These are phyloP conservation scores for Helostoma temminkii DNA, from an alignment of 2,797 vertebrate genomes.

Conservation along the genomic window DNA sequence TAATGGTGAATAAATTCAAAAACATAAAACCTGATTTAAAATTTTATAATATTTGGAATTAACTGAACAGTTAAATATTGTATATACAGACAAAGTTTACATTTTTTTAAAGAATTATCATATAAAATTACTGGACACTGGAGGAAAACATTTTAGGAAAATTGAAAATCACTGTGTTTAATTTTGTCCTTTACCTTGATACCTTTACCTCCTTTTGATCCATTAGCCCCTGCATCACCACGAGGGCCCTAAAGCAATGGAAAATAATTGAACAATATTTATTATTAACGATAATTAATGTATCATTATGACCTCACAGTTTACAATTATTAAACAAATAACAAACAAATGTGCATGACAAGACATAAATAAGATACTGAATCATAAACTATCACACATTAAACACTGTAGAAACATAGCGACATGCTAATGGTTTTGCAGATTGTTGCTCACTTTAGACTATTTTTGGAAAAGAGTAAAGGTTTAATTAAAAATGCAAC, in stretches of 20 bases:
- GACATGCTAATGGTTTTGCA: background rate
- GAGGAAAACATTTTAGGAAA: background rate
- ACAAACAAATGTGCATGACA: no score
- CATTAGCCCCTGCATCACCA: constrained; percentile 71
- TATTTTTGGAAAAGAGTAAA: background rate
- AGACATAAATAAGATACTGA: no score
- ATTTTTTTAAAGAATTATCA: no score
- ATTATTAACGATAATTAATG: no score
- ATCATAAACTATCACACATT: background rate
- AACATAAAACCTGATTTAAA: background rate
- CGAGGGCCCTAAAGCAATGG: constrained; percentile 66
- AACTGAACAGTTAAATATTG: no score
- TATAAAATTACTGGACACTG: no score
- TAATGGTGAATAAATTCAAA: background rate
- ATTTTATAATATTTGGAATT: background rate
- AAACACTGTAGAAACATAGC: no score
- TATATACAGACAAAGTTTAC: no score
- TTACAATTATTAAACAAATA: background rate
- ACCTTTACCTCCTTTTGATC: constrained; percentile 74
- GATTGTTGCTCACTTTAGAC: background rate
- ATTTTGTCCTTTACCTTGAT: constrained; percentile 70
- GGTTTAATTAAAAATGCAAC: background rate
- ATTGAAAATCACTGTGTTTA: background rate
- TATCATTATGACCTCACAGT: no score
- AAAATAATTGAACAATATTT: background rate